A percentile compares a stretch with the other conserved stretches of the same genome.
phyloP scores from a whole-genome alignment of 2,888 invertebrate genomes.

The Bedellia somnulentella region DNA sequence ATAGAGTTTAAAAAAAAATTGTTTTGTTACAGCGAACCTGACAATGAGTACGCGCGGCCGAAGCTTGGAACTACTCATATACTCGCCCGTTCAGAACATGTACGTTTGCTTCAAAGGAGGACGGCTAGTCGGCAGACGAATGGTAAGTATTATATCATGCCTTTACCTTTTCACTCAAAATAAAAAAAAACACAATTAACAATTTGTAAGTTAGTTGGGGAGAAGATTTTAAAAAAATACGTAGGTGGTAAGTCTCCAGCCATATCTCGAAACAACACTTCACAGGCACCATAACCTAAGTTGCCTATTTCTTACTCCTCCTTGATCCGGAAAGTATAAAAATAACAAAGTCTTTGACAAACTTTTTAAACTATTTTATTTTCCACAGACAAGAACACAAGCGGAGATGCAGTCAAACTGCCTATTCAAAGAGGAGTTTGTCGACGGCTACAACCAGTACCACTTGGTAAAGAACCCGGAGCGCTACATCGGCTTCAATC shows the following conservation, averaged over 20 bases:
- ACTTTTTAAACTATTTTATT: slow-evolving; percentile 10
- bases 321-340: no score
- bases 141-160: slow-evolving; percentile 41
- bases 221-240: not conserved
- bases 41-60: slow-evolving; percentile 65
- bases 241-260: no score
- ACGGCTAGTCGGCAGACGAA: slow-evolving; percentile 72
- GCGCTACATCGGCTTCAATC: slow-evolving; percentile 67
- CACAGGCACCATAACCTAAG: not conserved
- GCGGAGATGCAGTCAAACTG: slow-evolving; percentile 63
- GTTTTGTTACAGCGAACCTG: slow-evolving; percentile 69
- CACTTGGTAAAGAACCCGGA: slow-evolving; percentile 60
- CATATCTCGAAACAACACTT: no score
- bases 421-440: slow-evolving; percentile 66
- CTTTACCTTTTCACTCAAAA: no score
- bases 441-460: slow-evolving; percentile 66
- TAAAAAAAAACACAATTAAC: no score
- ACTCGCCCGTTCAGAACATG: slow-evolving; percentile 72
- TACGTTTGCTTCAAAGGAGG: slow-evolving; percentile 78
- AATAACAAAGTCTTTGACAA: no score
- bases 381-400: slow-evolving; percentile 51
- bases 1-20: no score
- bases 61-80: slow-evolving; percentile 64
- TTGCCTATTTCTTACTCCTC: no score
- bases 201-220: no score